Conservation (phyloP, 2,888 invertebrate genomes). For the Tortricodes alternella region DNA sequence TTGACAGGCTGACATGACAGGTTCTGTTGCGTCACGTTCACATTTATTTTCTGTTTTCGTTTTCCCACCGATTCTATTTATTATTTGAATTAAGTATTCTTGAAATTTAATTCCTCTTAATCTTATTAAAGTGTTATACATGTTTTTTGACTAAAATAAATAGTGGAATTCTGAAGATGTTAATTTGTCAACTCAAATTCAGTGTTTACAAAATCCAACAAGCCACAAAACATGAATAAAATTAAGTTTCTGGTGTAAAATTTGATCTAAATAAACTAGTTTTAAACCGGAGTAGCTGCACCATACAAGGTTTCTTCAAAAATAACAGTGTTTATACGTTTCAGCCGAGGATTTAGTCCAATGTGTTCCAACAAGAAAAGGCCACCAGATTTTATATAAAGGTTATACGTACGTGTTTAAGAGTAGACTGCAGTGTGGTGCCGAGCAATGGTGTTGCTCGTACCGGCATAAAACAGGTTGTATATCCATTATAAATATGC, state of each 20-base stretch:
- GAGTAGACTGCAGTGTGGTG: slow-evolving; percentile 71
- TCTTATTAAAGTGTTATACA: not conserved
- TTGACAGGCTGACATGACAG: slow-evolving; percentile 37
- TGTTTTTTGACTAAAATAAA: not conserved
- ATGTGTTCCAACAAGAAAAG: slow-evolving; percentile 74
- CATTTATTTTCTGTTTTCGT: slow-evolving; percentile 50
- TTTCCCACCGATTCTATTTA: slow-evolving; percentile 46
- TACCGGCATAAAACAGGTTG: slow-evolving; percentile 76
- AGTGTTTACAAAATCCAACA: slow-evolving; percentile 23
- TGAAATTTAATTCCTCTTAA: not conserved
- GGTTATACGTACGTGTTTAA: slow-evolving; percentile 76
- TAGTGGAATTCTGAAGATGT: not conserved
- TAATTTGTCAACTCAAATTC: not conserved
- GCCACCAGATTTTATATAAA: slow-evolving; percentile 72
- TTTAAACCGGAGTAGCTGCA: not conserved
- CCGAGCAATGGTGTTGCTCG: slow-evolving; percentile 76
- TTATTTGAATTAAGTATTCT: slow-evolving; percentile 1
- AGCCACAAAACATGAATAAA: slow-evolving; percentile 1
- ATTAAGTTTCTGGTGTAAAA: not conserved
- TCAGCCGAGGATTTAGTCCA: slow-evolving; percentile 73
- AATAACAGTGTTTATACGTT: slow-evolving; percentile 41
- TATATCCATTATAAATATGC: slow-evolving; percentile 76
- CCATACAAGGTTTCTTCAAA: not conserved
- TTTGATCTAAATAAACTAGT: not conserved
- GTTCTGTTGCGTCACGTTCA: slow-evolving; percentile 47